phyloP scores from a whole-genome alignment of 2,113 vertebrate species.

The Tachysurus vachellii region DNA sequence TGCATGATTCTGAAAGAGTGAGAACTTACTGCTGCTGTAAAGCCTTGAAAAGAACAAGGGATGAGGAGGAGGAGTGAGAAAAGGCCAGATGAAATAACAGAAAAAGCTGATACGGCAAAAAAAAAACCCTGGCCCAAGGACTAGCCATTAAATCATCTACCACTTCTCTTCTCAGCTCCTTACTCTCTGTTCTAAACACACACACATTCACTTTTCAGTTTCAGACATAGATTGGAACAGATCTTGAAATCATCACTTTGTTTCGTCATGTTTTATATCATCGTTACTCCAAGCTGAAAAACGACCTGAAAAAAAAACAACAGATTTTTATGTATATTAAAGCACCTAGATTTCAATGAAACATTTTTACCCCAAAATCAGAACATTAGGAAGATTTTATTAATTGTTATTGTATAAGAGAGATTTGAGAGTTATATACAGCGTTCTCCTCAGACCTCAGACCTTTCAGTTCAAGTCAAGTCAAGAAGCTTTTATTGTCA shows the following conservation, averaged over 20 bases:
- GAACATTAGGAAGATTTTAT: background rate
- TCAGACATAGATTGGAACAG: background rate
- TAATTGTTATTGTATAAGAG: background rate
- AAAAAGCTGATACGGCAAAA: background rate
- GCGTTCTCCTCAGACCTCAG: too few species aligned
- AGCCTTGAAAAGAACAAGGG: background rate
- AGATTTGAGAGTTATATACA: too few species aligned
- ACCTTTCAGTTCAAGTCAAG: too few species aligned
- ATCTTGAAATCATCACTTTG: background rate
- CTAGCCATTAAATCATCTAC: background rate
- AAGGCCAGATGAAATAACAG: slow-evolving; percentile 8
- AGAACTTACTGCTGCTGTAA: background rate
- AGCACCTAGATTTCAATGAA: background rate
- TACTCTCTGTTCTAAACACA: too few species aligned
- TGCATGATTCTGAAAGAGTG: background rate
- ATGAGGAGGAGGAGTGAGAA: slow-evolving; percentile 32
- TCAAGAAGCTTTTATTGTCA: too few species aligned
- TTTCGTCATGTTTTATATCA: background rate
- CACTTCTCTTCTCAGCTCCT: background rate
- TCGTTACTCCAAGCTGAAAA: background rate
- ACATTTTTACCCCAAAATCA: too few species aligned
- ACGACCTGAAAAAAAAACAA: background rate
- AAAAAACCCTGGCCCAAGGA: background rate
- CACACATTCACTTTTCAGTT: background rate
- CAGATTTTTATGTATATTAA: background rate